phyloP scores from a whole-genome alignment of 2,113 vertebrate genomes.

The Tauraco erythrolophus region DNA sequence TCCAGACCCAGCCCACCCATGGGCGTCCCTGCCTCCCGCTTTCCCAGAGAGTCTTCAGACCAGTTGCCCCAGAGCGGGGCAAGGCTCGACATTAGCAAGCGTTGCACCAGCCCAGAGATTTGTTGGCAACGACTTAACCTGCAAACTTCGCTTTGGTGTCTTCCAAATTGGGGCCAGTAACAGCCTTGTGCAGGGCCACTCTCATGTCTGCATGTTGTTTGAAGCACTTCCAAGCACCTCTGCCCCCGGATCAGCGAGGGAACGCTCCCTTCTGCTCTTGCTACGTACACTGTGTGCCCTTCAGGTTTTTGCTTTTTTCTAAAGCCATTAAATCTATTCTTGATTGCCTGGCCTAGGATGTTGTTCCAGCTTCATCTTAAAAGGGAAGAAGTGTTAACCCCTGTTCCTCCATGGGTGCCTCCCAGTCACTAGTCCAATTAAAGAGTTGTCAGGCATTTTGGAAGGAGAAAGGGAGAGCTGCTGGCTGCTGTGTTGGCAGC shows the following conservation, averaged over 20 bases:
- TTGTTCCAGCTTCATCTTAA: neutral
- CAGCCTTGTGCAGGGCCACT: neutral
- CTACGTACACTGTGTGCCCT: neutral
- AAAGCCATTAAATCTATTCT: neutral
- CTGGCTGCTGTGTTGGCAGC: accelerated
- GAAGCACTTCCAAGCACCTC: slow-evolving; percentile 14
- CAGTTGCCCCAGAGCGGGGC: accelerated
- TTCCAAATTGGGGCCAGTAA: neutral
- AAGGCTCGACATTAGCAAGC: neutral
- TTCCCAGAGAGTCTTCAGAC: neutral
- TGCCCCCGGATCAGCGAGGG: neutral
- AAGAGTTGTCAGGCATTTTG: neutral
- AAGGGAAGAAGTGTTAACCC: neutral
- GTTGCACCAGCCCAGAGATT: neutral
- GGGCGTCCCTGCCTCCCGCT: accelerated
- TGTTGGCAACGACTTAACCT: neutral
- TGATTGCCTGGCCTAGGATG: neutral
- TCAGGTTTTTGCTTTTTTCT: slow-evolving; percentile 1
- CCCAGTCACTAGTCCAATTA: neutral
- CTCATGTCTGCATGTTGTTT: neutral
- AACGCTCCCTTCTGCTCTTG: neutral
- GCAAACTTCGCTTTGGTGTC: neutral
- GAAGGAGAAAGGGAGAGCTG: neutral
- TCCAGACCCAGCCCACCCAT: neutral
- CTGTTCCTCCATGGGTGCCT: neutral